Evolutionary conservation across 1,140 invertebrate species (phyloP).

Genomic region (Atta texana): DNA sequence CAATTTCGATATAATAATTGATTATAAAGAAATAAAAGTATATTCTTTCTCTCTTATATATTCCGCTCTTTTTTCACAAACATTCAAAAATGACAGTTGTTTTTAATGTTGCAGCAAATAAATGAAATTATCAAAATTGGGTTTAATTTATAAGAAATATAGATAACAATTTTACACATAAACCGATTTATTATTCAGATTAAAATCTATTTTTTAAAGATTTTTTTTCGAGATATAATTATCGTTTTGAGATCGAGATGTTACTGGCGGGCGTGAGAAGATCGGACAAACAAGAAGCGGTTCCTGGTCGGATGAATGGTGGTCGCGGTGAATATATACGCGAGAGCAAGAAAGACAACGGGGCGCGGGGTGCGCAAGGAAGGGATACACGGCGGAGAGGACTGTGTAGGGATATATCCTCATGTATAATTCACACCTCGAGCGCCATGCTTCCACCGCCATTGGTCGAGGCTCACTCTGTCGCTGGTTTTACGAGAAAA

Average conservation of each 20-base stretch:
- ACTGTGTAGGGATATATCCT: conserved; percentile 79
- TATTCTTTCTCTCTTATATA: no score
- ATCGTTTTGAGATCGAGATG: conserved; percentile 35
- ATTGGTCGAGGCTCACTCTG: conserved; percentile 81
- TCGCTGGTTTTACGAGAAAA: conserved; percentile 81
- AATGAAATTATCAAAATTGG: background rate
- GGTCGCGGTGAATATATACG: conserved; percentile 55
- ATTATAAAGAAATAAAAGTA: no score
- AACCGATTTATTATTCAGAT: background rate
- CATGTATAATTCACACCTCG: conserved; percentile 87
- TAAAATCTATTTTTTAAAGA: background rate
- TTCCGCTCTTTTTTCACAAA: no score
- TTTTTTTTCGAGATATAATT: conserved; percentile 34
- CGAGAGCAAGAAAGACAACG: conserved; percentile 49
- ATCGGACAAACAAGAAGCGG: conserved; percentile 47
- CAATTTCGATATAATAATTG: no score
- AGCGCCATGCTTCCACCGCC: conserved; percentile 84
- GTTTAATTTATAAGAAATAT: background rate
- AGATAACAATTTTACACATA: background rate
- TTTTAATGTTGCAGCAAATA: no score
- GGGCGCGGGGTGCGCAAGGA: conserved; percentile 28
- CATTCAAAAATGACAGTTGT: no score
- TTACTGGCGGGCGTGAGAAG: conserved; percentile 45
- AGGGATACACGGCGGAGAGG: conserved; percentile 57
- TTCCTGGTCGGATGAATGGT: conserved; percentile 50